phyloP scores from a whole-genome alignment of 1,140 invertebrate genomes.

The Myzus persicae region DNA sequence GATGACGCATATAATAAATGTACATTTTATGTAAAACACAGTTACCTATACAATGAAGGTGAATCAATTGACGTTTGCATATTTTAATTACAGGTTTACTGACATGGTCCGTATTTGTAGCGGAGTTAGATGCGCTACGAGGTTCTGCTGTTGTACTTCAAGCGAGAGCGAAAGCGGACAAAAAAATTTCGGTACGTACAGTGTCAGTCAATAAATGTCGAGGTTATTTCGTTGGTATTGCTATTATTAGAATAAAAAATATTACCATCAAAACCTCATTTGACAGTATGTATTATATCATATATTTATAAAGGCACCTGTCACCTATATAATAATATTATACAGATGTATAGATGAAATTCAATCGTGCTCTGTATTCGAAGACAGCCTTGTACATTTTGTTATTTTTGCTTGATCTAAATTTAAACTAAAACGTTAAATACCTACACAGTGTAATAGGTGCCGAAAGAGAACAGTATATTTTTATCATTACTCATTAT shows the following conservation, averaged over 20 bases:
- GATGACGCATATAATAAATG: no score
- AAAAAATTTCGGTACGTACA: conserved; percentile 60
- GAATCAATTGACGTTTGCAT: background rate
- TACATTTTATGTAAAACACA: background rate
- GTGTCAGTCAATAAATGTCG: background rate
- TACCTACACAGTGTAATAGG: background rate
- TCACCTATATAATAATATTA: background rate
- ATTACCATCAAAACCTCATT: background rate
- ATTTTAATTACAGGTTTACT: conserved; percentile 58
- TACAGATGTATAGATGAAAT: background rate
- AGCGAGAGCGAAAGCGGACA: conserved; percentile 62
- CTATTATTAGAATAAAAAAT: conserved; percentile 6
- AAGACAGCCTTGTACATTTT: background rate
- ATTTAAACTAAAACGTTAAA: background rate
- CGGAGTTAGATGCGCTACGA: conserved; percentile 58
- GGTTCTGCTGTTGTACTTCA: conserved; percentile 62
- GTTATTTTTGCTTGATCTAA: background rate
- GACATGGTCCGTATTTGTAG: conserved; percentile 52
- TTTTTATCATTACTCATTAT: no score
- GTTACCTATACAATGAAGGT: background rate
- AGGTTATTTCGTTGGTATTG: background rate
- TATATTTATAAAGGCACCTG: background rate
- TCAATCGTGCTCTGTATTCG: background rate
- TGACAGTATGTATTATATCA: background rate
- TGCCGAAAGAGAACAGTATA: no score